Base-by-base conservation (phyloP, 2,888 invertebrate genomes). In the Gari tellinella region DNA sequence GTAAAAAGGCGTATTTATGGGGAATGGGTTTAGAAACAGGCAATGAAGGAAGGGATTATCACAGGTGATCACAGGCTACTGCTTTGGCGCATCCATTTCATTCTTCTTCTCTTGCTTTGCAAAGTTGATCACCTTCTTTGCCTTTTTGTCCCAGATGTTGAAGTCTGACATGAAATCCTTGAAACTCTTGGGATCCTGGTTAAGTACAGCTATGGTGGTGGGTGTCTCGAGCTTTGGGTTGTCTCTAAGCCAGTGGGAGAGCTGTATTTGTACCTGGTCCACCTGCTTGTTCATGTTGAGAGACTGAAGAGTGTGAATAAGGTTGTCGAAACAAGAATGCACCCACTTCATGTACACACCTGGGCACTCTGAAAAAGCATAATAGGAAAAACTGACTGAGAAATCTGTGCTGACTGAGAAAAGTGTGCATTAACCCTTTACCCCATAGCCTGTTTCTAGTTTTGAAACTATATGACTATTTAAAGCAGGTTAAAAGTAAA, bases 311-410 rank as follows among this genome's bases (percentile, higher is more conserved):
- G 85, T 82, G 56, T 78, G 75, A 46, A 88, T 82, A n/a, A 89
- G 78, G 40, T 81, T 79, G 25, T 88, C 85, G 62, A 81, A 89
- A 49, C 86, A 84, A 8, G 82, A 74, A 70, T 87, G 87, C 14
- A 89, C 79, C 89, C 89, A 89, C 64, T 87, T 86, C 65, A 86
- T 62, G 67, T 89, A 87, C n/a, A 86, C 81, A 12, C 88, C 88
- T 19, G 80, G 68, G 0, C 82, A 76, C 25, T 86, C 89, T 89
- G 82, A 38, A 80, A 78, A 14, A 45, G 3, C 31, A 31, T 7
- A 7, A 31, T 7, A 31, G 4, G 31, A 31, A 7, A 10, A 31
- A 31, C 31, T 31, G 31, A 31, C 31, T 31, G 5, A 31, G 5
- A 31, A 4, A 31, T 7, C 4, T 31, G n/a, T 31, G 5, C 10